Evolutionary conservation across 2,797 vertebrate species (phyloP).

Genomic region (Ctenopoma multispine): DNA sequence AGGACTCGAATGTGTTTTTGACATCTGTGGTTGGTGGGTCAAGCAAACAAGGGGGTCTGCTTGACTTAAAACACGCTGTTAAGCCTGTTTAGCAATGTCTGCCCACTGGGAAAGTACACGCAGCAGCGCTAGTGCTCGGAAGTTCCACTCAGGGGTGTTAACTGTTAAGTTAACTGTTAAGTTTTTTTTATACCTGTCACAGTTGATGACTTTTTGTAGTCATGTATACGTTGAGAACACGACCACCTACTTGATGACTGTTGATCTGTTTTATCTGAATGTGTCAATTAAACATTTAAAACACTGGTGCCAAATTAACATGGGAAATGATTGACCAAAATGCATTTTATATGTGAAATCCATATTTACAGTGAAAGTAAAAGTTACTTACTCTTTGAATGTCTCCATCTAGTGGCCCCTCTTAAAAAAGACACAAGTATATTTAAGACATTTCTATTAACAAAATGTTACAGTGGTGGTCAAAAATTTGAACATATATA

Average conservation of each 20-base stretch:
- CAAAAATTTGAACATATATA: constrained; percentile 83
- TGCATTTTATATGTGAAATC: constrained; percentile 4
- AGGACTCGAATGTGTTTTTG: too few species aligned
- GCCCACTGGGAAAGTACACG: constrained; percentile 77
- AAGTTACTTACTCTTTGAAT: neutral
- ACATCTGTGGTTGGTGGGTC: constrained; percentile 28
- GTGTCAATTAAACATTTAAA: neutral
- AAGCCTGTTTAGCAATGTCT: constrained; percentile 13
- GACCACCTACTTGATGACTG: neutral
- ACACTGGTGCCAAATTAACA: neutral
- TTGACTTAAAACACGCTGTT: fast-evolving
- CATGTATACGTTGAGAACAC: neutral
- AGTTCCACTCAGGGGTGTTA: constrained; percentile 64
- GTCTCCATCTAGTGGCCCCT: constrained; percentile 63
- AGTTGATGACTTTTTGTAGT: neutral
- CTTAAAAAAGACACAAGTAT: neutral
- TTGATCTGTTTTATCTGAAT: neutral
- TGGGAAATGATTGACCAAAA: neutral
- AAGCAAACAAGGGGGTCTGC: constrained; percentile 33
- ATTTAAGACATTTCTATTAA: neutral
- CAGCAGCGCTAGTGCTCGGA: constrained; percentile 34
- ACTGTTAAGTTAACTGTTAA: too few species aligned
- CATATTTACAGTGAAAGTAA: neutral
- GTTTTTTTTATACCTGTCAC: neutral
- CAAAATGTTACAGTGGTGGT: neutral